phyloP scores from a whole-genome alignment of 2,113 vertebrate species.

The Sterrhoptilus dennistouni region DNA sequence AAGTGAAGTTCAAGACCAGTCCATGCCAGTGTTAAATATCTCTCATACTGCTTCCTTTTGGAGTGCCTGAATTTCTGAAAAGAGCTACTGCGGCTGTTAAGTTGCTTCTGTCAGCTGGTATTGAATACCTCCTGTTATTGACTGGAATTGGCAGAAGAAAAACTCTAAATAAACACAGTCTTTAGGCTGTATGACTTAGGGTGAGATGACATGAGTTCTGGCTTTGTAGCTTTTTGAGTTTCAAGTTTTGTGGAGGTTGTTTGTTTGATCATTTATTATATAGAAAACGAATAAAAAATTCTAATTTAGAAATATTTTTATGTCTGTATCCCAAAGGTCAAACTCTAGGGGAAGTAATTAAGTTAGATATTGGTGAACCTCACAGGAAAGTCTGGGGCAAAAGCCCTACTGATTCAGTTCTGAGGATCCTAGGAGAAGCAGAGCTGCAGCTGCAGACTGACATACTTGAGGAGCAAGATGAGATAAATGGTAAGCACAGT shows the following conservation, averaged over 20 bases:
- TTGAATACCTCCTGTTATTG: background rate
- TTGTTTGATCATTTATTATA: background rate
- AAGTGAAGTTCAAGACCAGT: background rate
- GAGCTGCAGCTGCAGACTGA: slow-evolving; percentile 87
- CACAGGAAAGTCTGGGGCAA: slow-evolving; percentile 85
- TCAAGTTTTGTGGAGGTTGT: background rate
- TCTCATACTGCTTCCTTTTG: background rate
- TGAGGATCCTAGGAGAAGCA: slow-evolving; percentile 86
- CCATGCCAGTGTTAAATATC: background rate
- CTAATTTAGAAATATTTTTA: background rate
- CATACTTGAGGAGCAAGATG: slow-evolving; percentile 71
- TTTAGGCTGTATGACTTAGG: background rate
- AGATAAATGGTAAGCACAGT: slow-evolving; percentile 65
- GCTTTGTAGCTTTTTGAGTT: background rate
- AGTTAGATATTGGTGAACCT: slow-evolving; percentile 73
- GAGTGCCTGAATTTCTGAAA: background rate
- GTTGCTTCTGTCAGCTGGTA: background rate
- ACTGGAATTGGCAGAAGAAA: background rate
- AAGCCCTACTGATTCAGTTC: slow-evolving; percentile 81
- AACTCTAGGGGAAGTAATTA: slow-evolving; percentile 84
- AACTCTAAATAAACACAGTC: background rate
- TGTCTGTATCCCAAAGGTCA: slow-evolving; percentile 71
- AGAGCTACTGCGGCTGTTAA: background rate
- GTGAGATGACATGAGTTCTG: background rate
- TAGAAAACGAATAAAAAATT: background rate